phyloP scores from a whole-genome alignment of 2,797 vertebrate genomes.

The Crocidura indochinensis region DNA sequence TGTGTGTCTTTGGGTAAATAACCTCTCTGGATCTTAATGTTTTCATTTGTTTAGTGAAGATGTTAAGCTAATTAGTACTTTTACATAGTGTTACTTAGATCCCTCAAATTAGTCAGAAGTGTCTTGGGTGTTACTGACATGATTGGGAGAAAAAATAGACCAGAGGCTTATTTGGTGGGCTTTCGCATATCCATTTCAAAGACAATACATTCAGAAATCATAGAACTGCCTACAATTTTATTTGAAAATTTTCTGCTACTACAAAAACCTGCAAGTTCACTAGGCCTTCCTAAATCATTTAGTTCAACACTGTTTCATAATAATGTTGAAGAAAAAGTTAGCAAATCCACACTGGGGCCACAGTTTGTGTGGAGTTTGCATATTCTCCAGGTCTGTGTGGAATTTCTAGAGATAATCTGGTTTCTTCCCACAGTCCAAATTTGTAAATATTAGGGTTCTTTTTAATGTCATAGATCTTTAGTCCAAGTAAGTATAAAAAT shows the following conservation, averaged over 20 bases:
- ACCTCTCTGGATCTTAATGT: conserved; percentile 29
- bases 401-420: not conserved
- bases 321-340: not conserved
- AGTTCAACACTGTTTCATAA: not conserved
- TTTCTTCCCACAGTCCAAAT: not conserved
- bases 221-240: conserved; percentile 31
- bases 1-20: conserved; percentile 22
- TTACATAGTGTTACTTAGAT: conserved; percentile 7
- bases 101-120: not conserved
- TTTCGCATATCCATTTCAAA: conserved; percentile 32
- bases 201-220: conserved; percentile 56
- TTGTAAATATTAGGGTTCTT: not conserved
- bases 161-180: conserved; percentile 24
- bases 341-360: not conserved
- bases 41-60: conserved; percentile 29
- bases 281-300: not conserved
- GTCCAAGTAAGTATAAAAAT: not conserved
- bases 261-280: conserved; percentile 36
- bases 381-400: not conserved
- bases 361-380: not conserved
- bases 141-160: conserved; percentile 2
- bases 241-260: conserved; percentile 46
- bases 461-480: not conserved
- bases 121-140: not conserved
- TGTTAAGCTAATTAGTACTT: not conserved